Percentiles rank a stretch among this genome's conserved stretches.
These are phyloP conservation scores for Mactromeris polynyma DNA, from an alignment of 2,888 invertebrate species.

Conservation along the genomic window DNA sequence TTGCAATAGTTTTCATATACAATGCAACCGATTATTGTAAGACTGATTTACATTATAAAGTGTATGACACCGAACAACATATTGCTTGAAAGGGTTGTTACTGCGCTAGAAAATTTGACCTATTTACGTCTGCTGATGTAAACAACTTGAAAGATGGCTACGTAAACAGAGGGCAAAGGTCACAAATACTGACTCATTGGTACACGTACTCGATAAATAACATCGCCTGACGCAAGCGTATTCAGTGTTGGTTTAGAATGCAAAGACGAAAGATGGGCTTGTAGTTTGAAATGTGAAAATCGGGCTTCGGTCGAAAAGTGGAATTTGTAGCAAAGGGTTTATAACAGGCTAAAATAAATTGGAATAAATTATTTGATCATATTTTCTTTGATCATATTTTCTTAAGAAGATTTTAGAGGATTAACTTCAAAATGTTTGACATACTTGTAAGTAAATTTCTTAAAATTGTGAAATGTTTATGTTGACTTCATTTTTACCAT, in stretches of 20 bases:
- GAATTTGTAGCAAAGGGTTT: conserved; percentile 34
- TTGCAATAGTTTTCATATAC: not conserved
- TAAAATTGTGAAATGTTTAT: not conserved
- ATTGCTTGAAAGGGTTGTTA: conserved; percentile 8
- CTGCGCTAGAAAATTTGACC: conserved; percentile 42
- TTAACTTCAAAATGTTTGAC: conserved; percentile 54
- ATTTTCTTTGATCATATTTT: not conserved
- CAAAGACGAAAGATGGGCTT: conserved; percentile 73
- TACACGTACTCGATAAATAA: conserved; percentile 72
- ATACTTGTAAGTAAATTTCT: conserved; percentile 50
- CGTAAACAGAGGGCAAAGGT: conserved; percentile 70
- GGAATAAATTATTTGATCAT: conserved; percentile 9
- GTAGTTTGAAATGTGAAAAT: conserved; percentile 64
- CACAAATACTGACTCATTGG: conserved; percentile 56
- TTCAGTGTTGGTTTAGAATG: conserved; percentile 66
- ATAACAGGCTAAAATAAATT: not conserved
- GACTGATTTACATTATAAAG: not conserved
- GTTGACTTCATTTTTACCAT: not conserved
- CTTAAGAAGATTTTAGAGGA: not conserved
- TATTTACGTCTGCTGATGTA: conserved; percentile 71
- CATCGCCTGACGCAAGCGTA: conserved; percentile 70
- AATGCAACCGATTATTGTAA: conserved; percentile 23
- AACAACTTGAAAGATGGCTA: conserved; percentile 67
- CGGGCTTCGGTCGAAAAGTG: conserved; percentile 68
- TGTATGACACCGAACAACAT: not conserved